Conservation (phyloP, 2,797 vertebrate genomes). For the Antrozous pallidus region DNA sequence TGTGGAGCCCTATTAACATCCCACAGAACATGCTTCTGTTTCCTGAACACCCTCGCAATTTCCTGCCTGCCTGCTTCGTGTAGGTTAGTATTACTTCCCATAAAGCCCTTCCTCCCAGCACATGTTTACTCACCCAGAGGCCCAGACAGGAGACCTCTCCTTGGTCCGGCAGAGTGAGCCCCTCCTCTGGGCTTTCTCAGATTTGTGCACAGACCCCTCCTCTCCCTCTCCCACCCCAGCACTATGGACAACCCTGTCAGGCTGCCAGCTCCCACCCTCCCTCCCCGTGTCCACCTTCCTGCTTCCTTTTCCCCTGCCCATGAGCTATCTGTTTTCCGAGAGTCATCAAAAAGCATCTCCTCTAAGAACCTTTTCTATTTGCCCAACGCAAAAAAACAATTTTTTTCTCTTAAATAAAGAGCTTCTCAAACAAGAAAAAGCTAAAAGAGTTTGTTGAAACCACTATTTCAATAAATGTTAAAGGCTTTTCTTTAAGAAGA, state of each 20-base stretch:
- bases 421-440: background rate
- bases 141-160: background rate
- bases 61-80: background rate
- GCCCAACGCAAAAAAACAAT: background rate
- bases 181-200: background rate
- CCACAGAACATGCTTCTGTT: background rate
- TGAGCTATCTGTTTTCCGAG: background rate
- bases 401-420: background rate
- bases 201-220: background rate
- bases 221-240: rapidly evolving
- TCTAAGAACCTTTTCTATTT: background rate
- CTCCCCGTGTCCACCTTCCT: background rate
- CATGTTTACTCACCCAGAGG: background rate
- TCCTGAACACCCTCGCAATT: background rate
- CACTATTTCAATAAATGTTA: background rate
- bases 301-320: background rate
- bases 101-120: background rate
- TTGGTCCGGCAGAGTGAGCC: background rate
- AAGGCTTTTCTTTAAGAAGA: background rate
- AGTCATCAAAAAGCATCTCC: background rate
- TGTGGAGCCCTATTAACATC: background rate
- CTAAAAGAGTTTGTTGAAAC: background rate
- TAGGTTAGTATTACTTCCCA: background rate
- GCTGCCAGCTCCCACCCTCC: background rate
- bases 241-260: rapidly evolving